Evolutionary conservation across 2,888 invertebrate species (phyloP).

Genomic region (Philereme transversata): DNA sequence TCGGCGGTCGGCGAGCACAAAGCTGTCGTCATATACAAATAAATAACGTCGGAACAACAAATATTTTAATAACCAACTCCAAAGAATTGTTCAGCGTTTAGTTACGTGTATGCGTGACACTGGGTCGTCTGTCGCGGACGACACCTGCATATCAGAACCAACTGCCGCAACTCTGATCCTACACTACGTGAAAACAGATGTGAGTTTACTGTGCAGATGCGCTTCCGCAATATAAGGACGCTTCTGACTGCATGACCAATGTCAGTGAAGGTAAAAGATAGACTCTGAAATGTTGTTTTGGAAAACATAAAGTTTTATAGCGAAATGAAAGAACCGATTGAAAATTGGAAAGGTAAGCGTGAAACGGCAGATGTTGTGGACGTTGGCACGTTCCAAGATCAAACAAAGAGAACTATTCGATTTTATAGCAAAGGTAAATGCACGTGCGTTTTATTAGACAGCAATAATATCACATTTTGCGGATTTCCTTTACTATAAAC

Average conservation of each 20-base stretch:
- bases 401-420: slow-evolving; percentile 27
- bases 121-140: slow-evolving; percentile 53
- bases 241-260: slow-evolving; percentile 75
- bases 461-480: slow-evolving; percentile 13
- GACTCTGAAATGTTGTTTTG: slow-evolving; percentile 65
- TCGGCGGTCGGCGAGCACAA: slow-evolving; percentile 71
- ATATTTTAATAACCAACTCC: slow-evolving; percentile 82
- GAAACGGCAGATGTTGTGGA: slow-evolving; percentile 71
- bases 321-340: slow-evolving; percentile 65
- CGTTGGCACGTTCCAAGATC: slow-evolving; percentile 29
- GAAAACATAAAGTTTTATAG: slow-evolving; percentile 76
- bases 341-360: slow-evolving; percentile 79
- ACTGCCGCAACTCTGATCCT: slow-evolving; percentile 35
- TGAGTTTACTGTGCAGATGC: slow-evolving; percentile 27
- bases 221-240: slow-evolving; percentile 34
- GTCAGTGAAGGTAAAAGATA: slow-evolving; percentile 57
- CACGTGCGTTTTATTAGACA: slow-evolving; percentile 15
- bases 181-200: slow-evolving; percentile 31
- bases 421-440: slow-evolving; percentile 20
- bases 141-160: slow-evolving; percentile 55
- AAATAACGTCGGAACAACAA: slow-evolving; percentile 81
- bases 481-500: slow-evolving; percentile 11
- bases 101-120: slow-evolving; percentile 70
- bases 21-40: slow-evolving; percentile 77
- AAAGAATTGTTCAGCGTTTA: slow-evolving; percentile 76